phyloP scores from a whole-genome alignment of 2,888 invertebrate species.

The Aradus depressus region DNA sequence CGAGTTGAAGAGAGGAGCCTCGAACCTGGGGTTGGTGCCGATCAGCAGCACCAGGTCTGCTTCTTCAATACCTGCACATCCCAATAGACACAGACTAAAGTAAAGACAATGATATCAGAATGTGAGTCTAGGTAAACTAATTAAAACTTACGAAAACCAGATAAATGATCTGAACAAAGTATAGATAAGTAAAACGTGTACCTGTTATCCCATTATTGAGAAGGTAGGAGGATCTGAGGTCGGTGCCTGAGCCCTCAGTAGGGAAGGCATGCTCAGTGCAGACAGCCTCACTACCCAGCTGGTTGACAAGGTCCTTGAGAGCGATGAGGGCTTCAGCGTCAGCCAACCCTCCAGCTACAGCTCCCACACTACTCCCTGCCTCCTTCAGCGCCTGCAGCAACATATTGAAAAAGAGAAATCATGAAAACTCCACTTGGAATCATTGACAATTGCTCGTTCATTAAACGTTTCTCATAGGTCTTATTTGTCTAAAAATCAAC shows the following conservation, averaged over 20 bases:
- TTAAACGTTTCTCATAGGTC: no score
- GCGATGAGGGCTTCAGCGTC: constrained; percentile 87
- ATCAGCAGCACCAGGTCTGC: constrained; percentile 85
- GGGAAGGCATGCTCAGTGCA: constrained; percentile 91
- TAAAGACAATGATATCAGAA: not conserved
- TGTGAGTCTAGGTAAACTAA: not conserved
- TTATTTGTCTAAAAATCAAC: no score
- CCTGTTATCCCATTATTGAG: constrained; percentile 82
- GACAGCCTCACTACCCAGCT: constrained; percentile 68
- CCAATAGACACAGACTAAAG: not conserved
- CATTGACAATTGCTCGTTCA: no score
- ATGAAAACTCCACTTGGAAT: no score
- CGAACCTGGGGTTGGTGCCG: constrained; percentile 94
- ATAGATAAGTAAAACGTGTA: constrained; percentile 35
- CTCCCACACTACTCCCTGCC: constrained; percentile 47
- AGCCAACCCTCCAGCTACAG: constrained; percentile 77
- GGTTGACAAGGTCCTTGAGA: constrained; percentile 85
- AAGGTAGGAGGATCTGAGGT: constrained; percentile 82
- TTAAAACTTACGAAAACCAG: not conserved
- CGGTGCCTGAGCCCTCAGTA: constrained; percentile 64
- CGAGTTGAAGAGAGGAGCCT: constrained; percentile 92
- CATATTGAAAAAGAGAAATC: no score
- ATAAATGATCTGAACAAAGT: not conserved
- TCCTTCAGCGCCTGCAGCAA: constrained; percentile 18
- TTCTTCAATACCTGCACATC: constrained; percentile 64